Evolutionary conservation across 1,140 invertebrate species (phyloP).

Genomic region (Megathymus violae): DNA sequence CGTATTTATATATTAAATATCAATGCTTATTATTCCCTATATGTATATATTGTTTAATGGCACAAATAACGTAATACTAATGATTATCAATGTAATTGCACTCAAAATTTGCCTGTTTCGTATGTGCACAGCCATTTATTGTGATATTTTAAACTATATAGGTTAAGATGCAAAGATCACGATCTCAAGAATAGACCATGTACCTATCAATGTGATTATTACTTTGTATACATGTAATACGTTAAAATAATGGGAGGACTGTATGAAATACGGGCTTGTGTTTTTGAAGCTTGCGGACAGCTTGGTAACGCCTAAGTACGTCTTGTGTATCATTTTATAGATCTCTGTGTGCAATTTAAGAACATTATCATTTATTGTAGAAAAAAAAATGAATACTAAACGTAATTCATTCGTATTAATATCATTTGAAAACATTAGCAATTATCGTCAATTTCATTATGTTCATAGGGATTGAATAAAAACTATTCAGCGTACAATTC

Average conservation of each 20-base stretch:
- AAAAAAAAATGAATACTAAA: too few species aligned
- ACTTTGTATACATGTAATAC: slow-evolving; percentile 63
- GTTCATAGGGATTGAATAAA: slow-evolving; percentile 57
- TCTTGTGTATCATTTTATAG: slow-evolving; percentile 36
- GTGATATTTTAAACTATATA: slow-evolving; percentile 83
- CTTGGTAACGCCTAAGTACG: slow-evolving; percentile 15
- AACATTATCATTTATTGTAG: slow-evolving; percentile 28
- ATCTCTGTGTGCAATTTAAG: slow-evolving; percentile 40
- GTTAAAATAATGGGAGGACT: slow-evolving; percentile 51
- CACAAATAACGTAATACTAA: slow-evolving; percentile 62
- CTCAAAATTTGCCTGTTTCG: slow-evolving; percentile 83
- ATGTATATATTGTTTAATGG: slow-evolving; percentile 63
- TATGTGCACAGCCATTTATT: slow-evolving; percentile 83
- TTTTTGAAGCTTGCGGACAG: slow-evolving; percentile 45
- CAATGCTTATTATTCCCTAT: slow-evolving; percentile 51
- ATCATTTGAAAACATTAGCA: slow-evolving; percentile 68
- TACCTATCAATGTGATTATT: slow-evolving; percentile 75
- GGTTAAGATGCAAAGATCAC: slow-evolving; percentile 76
- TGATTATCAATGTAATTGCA: slow-evolving; percentile 80
- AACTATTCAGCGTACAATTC: slow-evolving; percentile 1
- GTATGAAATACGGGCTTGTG: slow-evolving; percentile 63
- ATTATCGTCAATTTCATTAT: slow-evolving; percentile 77
- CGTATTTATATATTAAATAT: slow-evolving; percentile 9
- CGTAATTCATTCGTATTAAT: slow-evolving; percentile 29
- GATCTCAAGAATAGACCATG: slow-evolving; percentile 75